These are phyloP conservation scores for Nothura maculosa DNA, from an alignment of 2,797 vertebrate genomes.

Conservation along the genomic window DNA sequence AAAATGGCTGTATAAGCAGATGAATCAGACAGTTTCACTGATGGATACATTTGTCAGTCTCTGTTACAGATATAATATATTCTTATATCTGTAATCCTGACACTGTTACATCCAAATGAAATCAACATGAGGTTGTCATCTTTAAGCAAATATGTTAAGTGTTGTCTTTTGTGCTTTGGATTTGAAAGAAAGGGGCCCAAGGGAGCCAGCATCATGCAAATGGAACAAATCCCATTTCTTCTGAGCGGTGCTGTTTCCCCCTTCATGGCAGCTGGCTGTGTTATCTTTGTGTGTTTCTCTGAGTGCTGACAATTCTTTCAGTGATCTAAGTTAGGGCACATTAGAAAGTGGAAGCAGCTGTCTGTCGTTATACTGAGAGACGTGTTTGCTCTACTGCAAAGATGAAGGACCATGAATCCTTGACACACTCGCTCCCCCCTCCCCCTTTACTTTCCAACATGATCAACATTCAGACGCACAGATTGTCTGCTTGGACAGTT, in stretches of 20 bases:
- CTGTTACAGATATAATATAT: conserved; percentile 91
- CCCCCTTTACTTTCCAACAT: conserved; percentile 88
- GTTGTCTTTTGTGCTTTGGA: conserved; percentile 93
- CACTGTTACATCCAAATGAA: conserved; percentile 91
- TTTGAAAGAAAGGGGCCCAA: conserved; percentile 91
- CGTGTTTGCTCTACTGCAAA: conserved; percentile 98
- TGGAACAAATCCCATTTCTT: conserved; percentile 93
- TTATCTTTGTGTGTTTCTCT: conserved; percentile 98
- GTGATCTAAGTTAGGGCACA: conserved; percentile 99
- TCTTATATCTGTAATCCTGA: conserved; percentile 90
- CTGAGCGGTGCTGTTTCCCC: conserved; percentile 86
- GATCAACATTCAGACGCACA: conserved; percentile 98
- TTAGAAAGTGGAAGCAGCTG: conserved; percentile 99
- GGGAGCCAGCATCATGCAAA: conserved; percentile 91
- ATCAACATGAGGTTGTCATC: conserved; percentile 95
- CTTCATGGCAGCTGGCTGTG: conserved; percentile 96
- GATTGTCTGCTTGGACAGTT: conserved; percentile 96
- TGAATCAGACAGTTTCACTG: conserved; percentile 92
- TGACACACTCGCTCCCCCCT: conserved; percentile 91
- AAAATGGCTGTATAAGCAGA: conserved; percentile 91
- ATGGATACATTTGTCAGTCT: conserved; percentile 93
- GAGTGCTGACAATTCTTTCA: conserved; percentile 96
- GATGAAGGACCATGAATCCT: conserved; percentile 99
- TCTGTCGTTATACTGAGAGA: conserved; percentile 99
- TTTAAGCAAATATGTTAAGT: conserved; percentile 99